Base-by-base conservation (phyloP, 2,888 invertebrate species). In the Gastrophysa polygoni region DNA sequence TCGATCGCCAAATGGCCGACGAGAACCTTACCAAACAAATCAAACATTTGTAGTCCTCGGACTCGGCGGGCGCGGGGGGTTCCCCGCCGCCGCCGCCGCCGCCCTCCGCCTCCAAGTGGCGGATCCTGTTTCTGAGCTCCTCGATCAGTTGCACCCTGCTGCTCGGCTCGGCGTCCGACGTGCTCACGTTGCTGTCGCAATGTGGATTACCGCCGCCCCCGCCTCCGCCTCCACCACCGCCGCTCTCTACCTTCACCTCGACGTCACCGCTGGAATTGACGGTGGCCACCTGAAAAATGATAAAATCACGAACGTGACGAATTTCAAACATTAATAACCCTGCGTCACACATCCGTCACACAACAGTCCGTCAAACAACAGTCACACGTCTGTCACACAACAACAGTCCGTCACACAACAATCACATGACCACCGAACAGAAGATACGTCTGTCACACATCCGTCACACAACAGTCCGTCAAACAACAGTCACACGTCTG, bases 1-100 rank as follows among this genome's bases (percentile, higher is more conserved):
- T 4, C 20, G 38, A 20, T 24, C 20, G 28, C 38, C 38, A 3
- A n/a, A 47, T 2, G 20, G 47, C 17, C 52, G n/a, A 20, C 52
- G 16, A 28, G 7, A 24, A 71, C 71, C 83, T 83, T 83, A 90
- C 90, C 88, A 89, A 86, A 82, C 90, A 91, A 79, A 91, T 90
- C 78, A 90, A 85, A 83, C 90, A 91, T 80, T 89, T 88, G 80
- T 87, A 86, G 70, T 86, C 85, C 76, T 86, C 86, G 70, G 82
- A 79, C 75, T 83, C 66, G 14, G 66, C 63, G 32, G 57, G 63
- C 32, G 58, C 64, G 8, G 65, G 62, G 0, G 64, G 61, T n/a
- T 64, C 62, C 29, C 59, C 59, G 16, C 61, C 65, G 10, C 73
- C 73, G 59, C 81, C 80, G 8, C 59, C 65, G 14, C 73, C 73